Base-by-base conservation (phyloP, 2,113 vertebrate genomes). In the Psephotus haematonotus region DNA sequence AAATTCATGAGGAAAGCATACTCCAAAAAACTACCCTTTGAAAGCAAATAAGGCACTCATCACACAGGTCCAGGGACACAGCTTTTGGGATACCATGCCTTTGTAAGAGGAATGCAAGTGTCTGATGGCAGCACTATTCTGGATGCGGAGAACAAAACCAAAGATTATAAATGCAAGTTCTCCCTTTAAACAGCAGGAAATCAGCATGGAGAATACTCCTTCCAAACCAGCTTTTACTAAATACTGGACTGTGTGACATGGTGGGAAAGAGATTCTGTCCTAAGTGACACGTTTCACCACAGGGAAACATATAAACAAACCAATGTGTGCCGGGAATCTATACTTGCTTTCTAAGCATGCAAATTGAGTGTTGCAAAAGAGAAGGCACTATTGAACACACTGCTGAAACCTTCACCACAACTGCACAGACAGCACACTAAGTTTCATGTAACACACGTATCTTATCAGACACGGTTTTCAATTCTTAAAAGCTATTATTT, bases 201-300 rank as follows among this genome's bases (percentile, higher is more conserved):
- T 27, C 17, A 68, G n/a, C 35, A 27, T 0, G 14, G 37, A 39
- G 11, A 46, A 52, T 2, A 24, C 11, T n/a, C 18, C 62, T 65
- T 55, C 24, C 41, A 11, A 60, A 87, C 7, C 19, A 68, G 27
- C 24, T 17, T 46, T 82, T 68, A 23, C 17, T 68, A 25, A 37
- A 31, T 2, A 31, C 7, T 37, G 53, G 44, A 35, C 17, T 10
- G 25, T 4, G 13, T 7, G 29, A 71, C 31, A 9, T 0, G 0
- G 20, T 0, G 4, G 15, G 63, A 35, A 76, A 71, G 29, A 83
- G 63, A 27, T 16, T 63, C 52, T 46, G n/a, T 41, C 27, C 37
- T 25, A 69, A 13, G 10, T 43, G 35, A 17, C 0, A 0, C 13
- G 39, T 70, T 89, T 70, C 69, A 62, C 35, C 13, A 33, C 23